phyloP scores from a whole-genome alignment of 2,113 vertebrate species.

The Misgurnus mizolepis region DNA sequence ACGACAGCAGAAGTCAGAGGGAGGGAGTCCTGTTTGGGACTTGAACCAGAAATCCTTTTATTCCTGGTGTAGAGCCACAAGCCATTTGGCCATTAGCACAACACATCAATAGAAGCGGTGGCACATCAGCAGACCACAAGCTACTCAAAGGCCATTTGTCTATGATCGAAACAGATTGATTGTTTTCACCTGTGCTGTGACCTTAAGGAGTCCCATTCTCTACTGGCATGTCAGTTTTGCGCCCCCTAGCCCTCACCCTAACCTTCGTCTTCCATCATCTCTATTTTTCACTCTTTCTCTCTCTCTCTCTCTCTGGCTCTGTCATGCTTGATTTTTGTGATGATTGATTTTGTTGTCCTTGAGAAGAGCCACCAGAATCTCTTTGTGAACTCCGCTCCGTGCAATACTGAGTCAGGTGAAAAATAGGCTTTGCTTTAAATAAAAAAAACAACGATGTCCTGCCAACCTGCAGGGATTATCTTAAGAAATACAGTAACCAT shows the following conservation, averaged over 20 bases:
- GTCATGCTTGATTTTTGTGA: slow-evolving; percentile 28
- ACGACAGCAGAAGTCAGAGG: slow-evolving; percentile 8
- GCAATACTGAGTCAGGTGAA: background rate
- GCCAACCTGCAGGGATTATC: background rate
- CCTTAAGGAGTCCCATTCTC: slow-evolving; percentile 23
- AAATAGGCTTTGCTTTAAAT: background rate
- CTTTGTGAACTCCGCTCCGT: background rate
- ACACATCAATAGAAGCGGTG: slow-evolving; percentile 20
- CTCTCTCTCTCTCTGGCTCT: background rate
- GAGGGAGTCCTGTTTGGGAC: background rate
- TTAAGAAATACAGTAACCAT: slow-evolving; percentile 16
- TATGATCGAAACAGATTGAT: slow-evolving; percentile 37
- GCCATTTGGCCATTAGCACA: slow-evolving; percentile 26
- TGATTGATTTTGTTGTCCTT: slow-evolving; percentile 22
- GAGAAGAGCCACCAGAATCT: background rate
- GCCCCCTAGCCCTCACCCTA: background rate
- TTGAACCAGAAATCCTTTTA: slow-evolving; percentile 21
- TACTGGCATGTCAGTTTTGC: background rate
- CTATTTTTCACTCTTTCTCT: background rate
- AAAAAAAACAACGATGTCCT: background rate
- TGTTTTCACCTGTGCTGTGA: slow-evolving; percentile 36
- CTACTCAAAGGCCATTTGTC: slow-evolving; percentile 31
- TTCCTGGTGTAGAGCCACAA: slow-evolving; percentile 27
- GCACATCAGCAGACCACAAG: slow-evolving; percentile 11
- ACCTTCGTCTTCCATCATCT: background rate